Evolutionary conservation across 2,888 invertebrate species (phyloP), one percentile per base, ranked within the genome.

Genomic region (Scaptodrosophila latifasciaeformis): DNA sequence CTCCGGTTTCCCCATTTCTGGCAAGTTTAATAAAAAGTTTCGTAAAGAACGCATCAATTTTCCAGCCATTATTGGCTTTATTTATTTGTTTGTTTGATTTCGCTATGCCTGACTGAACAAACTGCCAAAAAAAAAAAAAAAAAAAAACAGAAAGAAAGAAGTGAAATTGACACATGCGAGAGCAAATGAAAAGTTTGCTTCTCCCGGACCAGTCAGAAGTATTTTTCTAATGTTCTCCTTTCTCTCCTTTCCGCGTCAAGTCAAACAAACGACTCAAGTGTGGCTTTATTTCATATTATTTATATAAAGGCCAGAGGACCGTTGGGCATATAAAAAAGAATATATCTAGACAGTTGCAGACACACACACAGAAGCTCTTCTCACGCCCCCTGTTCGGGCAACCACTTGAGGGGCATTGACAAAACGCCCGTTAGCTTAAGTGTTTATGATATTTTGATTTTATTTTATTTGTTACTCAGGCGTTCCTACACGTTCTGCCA

Each of bases 401-500:
- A 9, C 5, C 27, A 9, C 27, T 27, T 6, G 27, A 27, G 9
- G 27, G 5, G 27, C 27, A 9, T 5, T n/a, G 30, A 19, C 48
- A 13, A 5, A 15, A 24, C 24, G 39, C 10, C 35, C 31, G 24
- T 37, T 15, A 18, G 46, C 65, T 48, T 50, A 75, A 81, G 81
- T 76, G 81, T 81, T 81, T 76, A 76, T 78, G 81, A 76, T 81
- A 66, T 78, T 76, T 76, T 75, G 81, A 81, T 76, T 72, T 78
- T 55, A 69, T 67, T 71, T 77, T 51, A 65, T 57, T 52, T 35
- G 27, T 4, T 15, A 24, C 10, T 24, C n/a, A n/a, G 44, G 30
- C 19, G 29, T 12, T 13, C 18, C 29, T 2, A 17, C 44, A 0
- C 30, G 12, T 27, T n/a, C 1, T n/a, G 9, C 27, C 27, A 5